Evolutionary conservation across 64 coral and sea anemone species (phyloP).

Genomic region (Stichodactyla helianthus): DNA sequence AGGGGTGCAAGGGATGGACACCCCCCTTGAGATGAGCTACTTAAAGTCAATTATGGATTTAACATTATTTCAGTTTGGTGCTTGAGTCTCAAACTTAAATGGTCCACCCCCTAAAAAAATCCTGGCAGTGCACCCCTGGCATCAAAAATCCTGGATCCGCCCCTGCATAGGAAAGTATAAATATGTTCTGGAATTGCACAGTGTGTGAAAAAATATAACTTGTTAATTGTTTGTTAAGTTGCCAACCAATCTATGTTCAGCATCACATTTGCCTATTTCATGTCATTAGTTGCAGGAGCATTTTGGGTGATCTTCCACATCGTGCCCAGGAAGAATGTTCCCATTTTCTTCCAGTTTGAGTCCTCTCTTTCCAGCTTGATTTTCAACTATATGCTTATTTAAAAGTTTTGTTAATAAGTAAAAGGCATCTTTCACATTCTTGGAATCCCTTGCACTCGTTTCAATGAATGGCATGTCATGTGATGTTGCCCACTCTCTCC

Average conservation of each 20-base stretch:
- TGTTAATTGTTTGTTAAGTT: background rate
- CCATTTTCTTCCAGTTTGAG: constrained; percentile 41
- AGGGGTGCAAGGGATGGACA: too few relatives aligned
- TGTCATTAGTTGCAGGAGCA: constrained; percentile 8
- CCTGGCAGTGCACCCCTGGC: too few relatives aligned
- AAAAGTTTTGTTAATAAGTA: constrained; percentile 63
- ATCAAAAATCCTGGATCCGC: background rate
- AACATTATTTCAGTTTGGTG: too few relatives aligned
- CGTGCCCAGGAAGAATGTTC: background rate
- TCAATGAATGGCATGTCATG: constrained; percentile 95
- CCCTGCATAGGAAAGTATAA: background rate
- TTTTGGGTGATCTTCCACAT: background rate
- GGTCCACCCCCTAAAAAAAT: too few relatives aligned
- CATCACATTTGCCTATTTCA: background rate
- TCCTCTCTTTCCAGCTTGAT: constrained; percentile 23
- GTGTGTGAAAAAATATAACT: too few relatives aligned
- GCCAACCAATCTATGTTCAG: background rate
- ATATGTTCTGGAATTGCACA: too few relatives aligned
- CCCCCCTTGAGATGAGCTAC: too few relatives aligned
- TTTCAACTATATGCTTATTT: constrained; percentile 69
- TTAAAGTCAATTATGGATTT: too few relatives aligned
- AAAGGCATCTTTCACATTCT: constrained; percentile 86
- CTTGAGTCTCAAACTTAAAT: too few relatives aligned
- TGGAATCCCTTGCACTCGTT: constrained; percentile 74
- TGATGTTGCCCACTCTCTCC: constrained; percentile 56